Evolutionary conservation across 92 coral and sea anemone species (phyloP).

Genomic region (Epizoanthus fatuus): DNA sequence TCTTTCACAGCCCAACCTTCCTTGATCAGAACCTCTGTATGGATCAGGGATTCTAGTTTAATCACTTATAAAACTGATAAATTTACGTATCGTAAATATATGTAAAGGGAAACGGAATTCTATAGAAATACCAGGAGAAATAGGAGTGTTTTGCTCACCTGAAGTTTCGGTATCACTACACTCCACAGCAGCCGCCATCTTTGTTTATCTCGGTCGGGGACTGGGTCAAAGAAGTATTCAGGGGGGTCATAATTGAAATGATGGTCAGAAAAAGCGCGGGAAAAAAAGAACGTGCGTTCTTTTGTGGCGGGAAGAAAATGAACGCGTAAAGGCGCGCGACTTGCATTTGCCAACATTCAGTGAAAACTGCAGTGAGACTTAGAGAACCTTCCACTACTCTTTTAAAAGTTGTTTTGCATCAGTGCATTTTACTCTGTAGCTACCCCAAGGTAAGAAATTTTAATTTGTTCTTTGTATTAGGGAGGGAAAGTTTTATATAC

Average conservation of each 20-base stretch:
- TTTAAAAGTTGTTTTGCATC: too few relatives aligned
- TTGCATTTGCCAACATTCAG: too few relatives aligned
- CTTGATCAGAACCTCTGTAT: conserved; percentile 68
- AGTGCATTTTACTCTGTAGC: too few relatives aligned
- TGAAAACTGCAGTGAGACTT: too few relatives aligned
- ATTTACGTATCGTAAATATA: not conserved
- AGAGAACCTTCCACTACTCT: too few relatives aligned
- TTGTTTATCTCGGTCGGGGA: conserved; percentile 16
- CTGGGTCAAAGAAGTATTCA: not conserved
- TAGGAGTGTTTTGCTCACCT: conserved; percentile 6
- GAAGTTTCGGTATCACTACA: conserved; percentile 1
- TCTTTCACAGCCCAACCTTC: conserved; percentile 99
- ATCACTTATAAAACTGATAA: not conserved
- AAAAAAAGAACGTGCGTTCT: not conserved
- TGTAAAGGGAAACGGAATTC: too few relatives aligned
- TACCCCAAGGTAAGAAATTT: too few relatives aligned
- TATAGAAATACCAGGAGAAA: not conserved
- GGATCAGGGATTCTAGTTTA: not conserved
- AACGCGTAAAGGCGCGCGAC: not conserved
- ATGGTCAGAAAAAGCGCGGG: not conserved
- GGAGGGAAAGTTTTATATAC: too few relatives aligned
- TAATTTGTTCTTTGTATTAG: too few relatives aligned
- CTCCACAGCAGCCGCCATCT: conserved; percentile 22
- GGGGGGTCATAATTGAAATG: not conserved
- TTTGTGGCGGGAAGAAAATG: conserved; percentile 12